Conservation (phyloP, 2,888 invertebrate genomes). For the Drosophila paracracens region DNA sequence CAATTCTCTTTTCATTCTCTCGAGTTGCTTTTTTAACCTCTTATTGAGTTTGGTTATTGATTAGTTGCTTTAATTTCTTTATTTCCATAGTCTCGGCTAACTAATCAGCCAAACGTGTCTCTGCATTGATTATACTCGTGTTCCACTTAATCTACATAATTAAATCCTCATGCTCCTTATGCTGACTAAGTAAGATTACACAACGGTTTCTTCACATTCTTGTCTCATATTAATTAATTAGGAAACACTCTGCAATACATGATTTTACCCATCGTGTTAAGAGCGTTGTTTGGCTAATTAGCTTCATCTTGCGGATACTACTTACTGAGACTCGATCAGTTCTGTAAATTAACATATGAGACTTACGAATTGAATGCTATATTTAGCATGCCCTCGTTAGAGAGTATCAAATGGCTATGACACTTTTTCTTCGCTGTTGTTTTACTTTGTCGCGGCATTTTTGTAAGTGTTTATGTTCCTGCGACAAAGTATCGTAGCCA, state of each 20-base stretch:
- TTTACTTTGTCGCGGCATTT: slow-evolving; percentile 49
- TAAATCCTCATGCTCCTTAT: not conserved
- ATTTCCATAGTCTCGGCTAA: not conserved
- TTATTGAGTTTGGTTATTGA: not conserved
- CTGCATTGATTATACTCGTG: slow-evolving; percentile 11
- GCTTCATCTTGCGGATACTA: not conserved
- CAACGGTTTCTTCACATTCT: not conserved
- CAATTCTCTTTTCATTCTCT: not conserved
- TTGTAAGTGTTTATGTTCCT: slow-evolving; percentile 69
- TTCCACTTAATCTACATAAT: slow-evolving; percentile 5
- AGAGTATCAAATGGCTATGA: slow-evolving; percentile 26
- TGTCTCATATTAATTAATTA: slow-evolving; percentile 11
- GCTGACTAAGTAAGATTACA: not conserved
- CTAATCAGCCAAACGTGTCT: slow-evolving; percentile 3
- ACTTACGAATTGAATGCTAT: not conserved
- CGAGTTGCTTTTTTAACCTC: not conserved
- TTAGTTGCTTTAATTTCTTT: not conserved
- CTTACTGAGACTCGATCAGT: not conserved
- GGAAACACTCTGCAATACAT: not conserved
- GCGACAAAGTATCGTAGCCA: slow-evolving; percentile 56
- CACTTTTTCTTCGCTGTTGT: slow-evolving; percentile 26
- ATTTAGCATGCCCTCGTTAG: not conserved
- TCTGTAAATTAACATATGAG: not conserved
- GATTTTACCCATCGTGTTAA: not conserved
- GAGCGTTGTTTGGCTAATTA: slow-evolving; percentile 1